Evolutionary conservation across 2,113 vertebrate genomes (phyloP), one percentile per base, ranked within the genome.

Genomic region (Sapajus apella): DNA sequence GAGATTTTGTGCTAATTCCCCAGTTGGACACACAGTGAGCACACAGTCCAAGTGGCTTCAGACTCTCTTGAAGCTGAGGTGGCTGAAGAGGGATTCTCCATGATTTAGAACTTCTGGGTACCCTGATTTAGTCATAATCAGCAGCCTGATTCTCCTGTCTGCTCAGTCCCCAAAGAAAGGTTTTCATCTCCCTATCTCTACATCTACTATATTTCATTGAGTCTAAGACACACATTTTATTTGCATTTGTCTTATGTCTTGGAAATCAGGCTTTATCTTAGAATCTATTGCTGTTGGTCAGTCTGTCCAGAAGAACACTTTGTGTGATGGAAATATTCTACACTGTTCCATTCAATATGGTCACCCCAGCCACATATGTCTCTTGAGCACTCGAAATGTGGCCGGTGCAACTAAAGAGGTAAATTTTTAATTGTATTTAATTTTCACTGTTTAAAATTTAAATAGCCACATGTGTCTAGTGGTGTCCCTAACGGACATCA

Each of bases 1-100:
- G 94, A 96, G 87, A 85, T 92, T 95, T 94, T 92, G 45, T 86
- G 40, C 81, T 87, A 90, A 95, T 92, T 93, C 80, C 27, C 40
- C n/a, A 50, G 83, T 95, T 85, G 83, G 55, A 90, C 30, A 88
- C 40, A 90, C n/a, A 70, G 55, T 45, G 43, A 92, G 52, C 76
- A 88, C 20, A 86, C 14, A 77, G 77, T 68, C 58, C 75, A 68
- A 32, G 50, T 89, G 50, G 27, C 52, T 94, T 40, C 91, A 70
- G 77, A 6, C 12, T 50, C 66, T 52, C 35, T 55, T 5, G 80
- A 27, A 58, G 43, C 86, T 94, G 40, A 61, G 61, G 56, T 80
- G 23, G 55, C 52, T 35, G 50, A 76, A 70, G 80, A 84, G 9
- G 2, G 40, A 93, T 72, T 76, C 35, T 88, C 27, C 17, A 27